Percentiles rank a stretch among this genome's conserved stretches.
phyloP scores from a whole-genome alignment of 64 coral and sea anemone genomes.

The Stichodactyla helianthus region DNA sequence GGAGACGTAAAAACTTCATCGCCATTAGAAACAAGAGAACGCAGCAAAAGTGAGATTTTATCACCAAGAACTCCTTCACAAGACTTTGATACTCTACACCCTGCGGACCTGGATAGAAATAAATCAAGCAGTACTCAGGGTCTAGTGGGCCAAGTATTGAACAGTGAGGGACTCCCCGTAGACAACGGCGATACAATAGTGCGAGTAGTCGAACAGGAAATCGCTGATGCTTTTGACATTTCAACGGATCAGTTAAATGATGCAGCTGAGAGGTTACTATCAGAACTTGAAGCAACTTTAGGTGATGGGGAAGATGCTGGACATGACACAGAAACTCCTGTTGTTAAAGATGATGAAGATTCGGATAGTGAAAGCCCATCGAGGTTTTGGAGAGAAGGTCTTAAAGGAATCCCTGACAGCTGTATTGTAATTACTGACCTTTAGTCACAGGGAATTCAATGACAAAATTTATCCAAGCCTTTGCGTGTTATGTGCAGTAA shows the following conservation, averaged over 20 bases:
- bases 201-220: constrained; percentile 83
- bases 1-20: background rate
- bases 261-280: constrained; percentile 71
- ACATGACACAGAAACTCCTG: background rate
- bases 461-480: background rate
- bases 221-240: constrained; percentile 89
- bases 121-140: constrained; percentile 51
- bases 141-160: constrained; percentile 28
- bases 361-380: constrained; percentile 36
- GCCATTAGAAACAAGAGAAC: constrained; percentile 17
- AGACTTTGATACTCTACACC: background rate
- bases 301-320: constrained; percentile 25
- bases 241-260: constrained; percentile 79
- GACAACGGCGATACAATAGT: constrained; percentile 72
- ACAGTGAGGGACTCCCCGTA: constrained; percentile 33
- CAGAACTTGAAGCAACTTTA: constrained; percentile 46
- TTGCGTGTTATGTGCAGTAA: background rate
- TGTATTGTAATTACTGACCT: constrained; percentile 79
- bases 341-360: background rate
- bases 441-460: background rate
- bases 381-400: constrained; percentile 45
- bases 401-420: constrained; percentile 58
- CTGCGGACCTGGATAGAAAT: constrained; percentile 25
- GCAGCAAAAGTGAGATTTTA: constrained; percentile 31
- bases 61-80: constrained; percentile 11